Evolutionary conservation across 2,888 invertebrate species (phyloP).

Genomic region (Calephelis perditalis): DNA sequence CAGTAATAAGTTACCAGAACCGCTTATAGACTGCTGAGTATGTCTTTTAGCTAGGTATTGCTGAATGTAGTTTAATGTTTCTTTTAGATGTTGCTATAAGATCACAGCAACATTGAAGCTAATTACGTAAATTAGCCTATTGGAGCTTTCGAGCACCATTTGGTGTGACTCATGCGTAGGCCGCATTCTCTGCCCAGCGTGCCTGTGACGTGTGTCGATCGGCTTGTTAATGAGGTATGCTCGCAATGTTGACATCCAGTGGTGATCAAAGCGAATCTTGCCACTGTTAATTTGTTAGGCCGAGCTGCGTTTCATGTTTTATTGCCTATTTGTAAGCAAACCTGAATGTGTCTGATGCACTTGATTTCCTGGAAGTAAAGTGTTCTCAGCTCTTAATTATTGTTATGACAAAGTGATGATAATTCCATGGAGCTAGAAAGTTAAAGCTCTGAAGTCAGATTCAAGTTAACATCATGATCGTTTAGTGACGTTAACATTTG

Average conservation of each 20-base stretch:
- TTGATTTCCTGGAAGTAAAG: constrained; percentile 14
- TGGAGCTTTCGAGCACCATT: constrained; percentile 6
- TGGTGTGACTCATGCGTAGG: constrained; percentile 4
- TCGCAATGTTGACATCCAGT: constrained; percentile 56
- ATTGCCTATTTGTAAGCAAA: constrained; percentile 56
- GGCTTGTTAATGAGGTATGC: constrained; percentile 67
- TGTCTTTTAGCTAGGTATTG: no score
- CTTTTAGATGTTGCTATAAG: no score
- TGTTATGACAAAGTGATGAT: constrained; percentile 14
- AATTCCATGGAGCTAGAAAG: not conserved
- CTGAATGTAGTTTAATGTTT: no score
- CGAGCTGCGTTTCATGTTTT: constrained; percentile 23
- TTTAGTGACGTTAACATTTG: no score
- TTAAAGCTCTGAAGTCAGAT: no score
- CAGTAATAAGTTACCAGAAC: no score
- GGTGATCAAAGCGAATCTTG: constrained; percentile 57
- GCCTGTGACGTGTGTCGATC: constrained; percentile 47
- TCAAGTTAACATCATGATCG: no score
- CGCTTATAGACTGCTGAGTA: no score
- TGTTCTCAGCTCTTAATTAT: not conserved
- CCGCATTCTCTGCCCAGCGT: constrained; percentile 23
- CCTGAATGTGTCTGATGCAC: constrained; percentile 19
- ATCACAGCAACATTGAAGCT: not conserved
- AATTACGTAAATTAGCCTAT: constrained; percentile 9
- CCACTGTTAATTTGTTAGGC: constrained; percentile 36